A percentile compares a stretch with the other conserved stretches of the same genome.
phyloP scores from a whole-genome alignment of 2,797 vertebrate species.

The Chelon auratus region DNA sequence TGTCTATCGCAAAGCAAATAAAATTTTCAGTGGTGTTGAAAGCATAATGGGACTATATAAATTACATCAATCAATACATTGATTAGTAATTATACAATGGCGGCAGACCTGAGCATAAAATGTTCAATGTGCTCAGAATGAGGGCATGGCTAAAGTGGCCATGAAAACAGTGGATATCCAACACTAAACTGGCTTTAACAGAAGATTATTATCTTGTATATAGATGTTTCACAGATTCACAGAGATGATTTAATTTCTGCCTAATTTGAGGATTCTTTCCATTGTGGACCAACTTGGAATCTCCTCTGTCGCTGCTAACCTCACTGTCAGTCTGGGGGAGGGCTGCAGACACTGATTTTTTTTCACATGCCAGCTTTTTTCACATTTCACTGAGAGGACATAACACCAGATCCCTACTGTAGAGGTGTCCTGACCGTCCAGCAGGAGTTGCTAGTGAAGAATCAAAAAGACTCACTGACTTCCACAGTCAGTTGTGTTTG shows the following conservation, averaged over 20 bases:
- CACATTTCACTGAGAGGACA: not conserved
- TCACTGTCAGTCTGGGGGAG: not conserved
- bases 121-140: slow-evolving; percentile 41
- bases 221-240: not conserved
- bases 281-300: not conserved
- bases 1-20: slow-evolving; percentile 69
- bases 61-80: slow-evolving; percentile 78
- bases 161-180: slow-evolving; percentile 14
- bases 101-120: slow-evolving; percentile 66
- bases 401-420: not conserved
- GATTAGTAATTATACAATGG: slow-evolving; percentile 73
- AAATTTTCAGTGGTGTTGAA: slow-evolving; percentile 62
- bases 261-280: not conserved
- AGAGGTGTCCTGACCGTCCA: not conserved
- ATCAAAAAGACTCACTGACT: not conserved
- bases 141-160: slow-evolving; percentile 36
- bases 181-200: slow-evolving; percentile 6
- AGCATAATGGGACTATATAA: slow-evolving; percentile 68
- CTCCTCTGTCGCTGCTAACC: not conserved
- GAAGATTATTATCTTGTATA: not conserved
- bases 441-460: not conserved
- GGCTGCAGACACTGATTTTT: not conserved
- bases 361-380: not conserved
- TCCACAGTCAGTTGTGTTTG: not conserved
- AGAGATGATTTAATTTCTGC: not conserved